Evolutionary conservation across 2,888 invertebrate species (phyloP), one percentile per base, ranked within the genome.

Genomic region (Elysia crispata): DNA sequence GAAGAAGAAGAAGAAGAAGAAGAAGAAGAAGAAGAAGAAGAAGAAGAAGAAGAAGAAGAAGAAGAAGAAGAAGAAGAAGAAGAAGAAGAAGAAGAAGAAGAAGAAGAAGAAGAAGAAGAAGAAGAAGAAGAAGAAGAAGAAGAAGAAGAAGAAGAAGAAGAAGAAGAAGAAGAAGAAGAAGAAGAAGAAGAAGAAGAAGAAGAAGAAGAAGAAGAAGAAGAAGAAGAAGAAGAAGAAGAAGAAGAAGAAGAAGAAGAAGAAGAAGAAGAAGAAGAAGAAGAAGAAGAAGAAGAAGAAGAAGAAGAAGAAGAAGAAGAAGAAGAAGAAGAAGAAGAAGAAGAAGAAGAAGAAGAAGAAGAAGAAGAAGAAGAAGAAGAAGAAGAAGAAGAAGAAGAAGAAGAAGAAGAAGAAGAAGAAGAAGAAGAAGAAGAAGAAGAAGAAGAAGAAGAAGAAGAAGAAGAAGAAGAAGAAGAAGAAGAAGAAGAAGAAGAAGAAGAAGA

Each of bases 1-100:
- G 78, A 73, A 31, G 76, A 54, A 72, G 66, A 72, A 74, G 82
- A 77, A 74, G 78, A 76, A 67, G 78, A 69, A 49, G 77, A 62
- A 74, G 66, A 74, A 49, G 79, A 49, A 30, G 77, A 70, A 8
- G 66, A 20, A 72, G 73, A 69, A 11, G 66, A 62, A 49, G 66
- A 77, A 69, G 25, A 33, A 60, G 70, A 73, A 23, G 54, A 33
- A 50, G 64, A 15, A 64, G 64, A 50, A 28, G 20, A 49, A n/a
- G 33, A 76, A 41, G 64, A 5, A 66, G 31, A 50, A 50, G 31
- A 54, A 62, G 33, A 72, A 77, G 54, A 31, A 41, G 54, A 50
- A 77, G 64, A 23, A 77, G 54, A 72, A 41, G 41, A 30, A 28
- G 72, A 57, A 50, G 18, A 31, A 60, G 41, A 31, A 8, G 62